Base-by-base conservation (phyloP, 2,797 vertebrate species). In the Setipinna tenuifilis region DNA sequence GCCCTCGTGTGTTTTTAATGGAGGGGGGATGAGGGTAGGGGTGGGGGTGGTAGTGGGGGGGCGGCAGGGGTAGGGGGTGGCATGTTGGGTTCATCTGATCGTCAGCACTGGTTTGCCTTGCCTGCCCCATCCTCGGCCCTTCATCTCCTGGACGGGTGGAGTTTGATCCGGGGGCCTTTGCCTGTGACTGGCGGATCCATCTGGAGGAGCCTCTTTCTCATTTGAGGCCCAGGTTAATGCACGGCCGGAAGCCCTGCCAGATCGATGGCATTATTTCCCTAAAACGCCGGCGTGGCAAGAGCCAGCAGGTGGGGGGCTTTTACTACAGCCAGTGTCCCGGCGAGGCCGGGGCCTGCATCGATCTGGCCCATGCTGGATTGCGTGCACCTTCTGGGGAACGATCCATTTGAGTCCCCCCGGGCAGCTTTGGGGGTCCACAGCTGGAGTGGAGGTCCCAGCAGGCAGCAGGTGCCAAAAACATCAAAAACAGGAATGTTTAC, bases 261-360 rank as follows among this genome's bases (percentile, higher is more conserved):
- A 95, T 96, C 95, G 92, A 96, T 96, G 93, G 90, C 93, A 94
- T 95, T 95, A 95, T 95, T 95, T 96, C 94, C 95, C 94, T 95
- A 95, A 95, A 95, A 94, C 91, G 93, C 92, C 31, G 10, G 85
- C 93, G 7, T 93, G 93, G 93, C 81, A 93, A 94, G 95, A 93
- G 89, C 82, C 87, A 86, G 91, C 92, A 93, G 93, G 92, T 90
- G 84, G 93, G 94, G 94, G 85, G 88, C 91, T 94, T 94, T 94
- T 95, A 95, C 95, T 94, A 92, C 91, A 89, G 83, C 93, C 87
- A 87, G 87, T 88, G 92, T 91, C 93, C 92, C 90, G 91, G 91
- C 83, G 92, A 90, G 87, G 92, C 92, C 92, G 89, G 91, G 91
- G 92, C 90, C 85, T 78, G 82, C 94, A 96, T 95, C 92, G 95